Evolutionary conservation across 2,113 vertebrate species (phyloP).

Genomic region (Apistogramma diplotaenia): DNA sequence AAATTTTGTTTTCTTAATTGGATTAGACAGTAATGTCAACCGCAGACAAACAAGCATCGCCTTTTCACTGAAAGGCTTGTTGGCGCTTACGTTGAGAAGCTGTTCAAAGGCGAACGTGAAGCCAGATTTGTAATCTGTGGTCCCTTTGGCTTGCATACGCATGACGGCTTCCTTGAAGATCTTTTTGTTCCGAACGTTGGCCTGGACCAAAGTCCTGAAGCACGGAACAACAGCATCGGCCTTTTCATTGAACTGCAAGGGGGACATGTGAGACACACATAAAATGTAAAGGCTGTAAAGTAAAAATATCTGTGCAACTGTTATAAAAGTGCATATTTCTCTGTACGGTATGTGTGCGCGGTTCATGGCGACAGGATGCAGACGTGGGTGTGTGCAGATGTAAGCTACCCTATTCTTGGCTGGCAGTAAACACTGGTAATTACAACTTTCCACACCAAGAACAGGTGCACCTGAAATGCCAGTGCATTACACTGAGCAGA

Average conservation of each 20-base stretch:
- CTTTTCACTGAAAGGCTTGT: neutral
- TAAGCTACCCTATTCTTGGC: conserved; percentile 38
- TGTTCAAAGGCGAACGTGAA: conserved; percentile 97
- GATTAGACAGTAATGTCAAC: conserved; percentile 16
- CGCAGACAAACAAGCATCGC: neutral
- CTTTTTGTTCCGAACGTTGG: conserved; percentile 96
- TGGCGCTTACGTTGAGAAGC: conserved; percentile 91
- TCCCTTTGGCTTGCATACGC: conserved; percentile 95
- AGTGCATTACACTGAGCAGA: conserved; percentile 44
- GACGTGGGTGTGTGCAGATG: conserved; percentile 61
- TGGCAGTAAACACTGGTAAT: conserved; percentile 71
- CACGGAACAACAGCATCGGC: conserved; percentile 91
- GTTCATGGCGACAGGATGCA: conserved; percentile 13
- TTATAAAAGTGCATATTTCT: neutral
- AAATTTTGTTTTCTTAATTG: conserved; percentile 23
- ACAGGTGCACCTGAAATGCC: conserved; percentile 72
- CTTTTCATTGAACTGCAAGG: conserved; percentile 92
- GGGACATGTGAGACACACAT: conserved; percentile 3
- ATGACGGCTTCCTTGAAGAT: conserved; percentile 95
- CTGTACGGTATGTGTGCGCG: neutral
- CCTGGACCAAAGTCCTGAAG: conserved; percentile 96
- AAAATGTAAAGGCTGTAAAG: neutral
- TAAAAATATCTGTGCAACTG: neutral
- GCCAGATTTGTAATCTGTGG: conserved; percentile 98
- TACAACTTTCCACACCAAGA: conserved; percentile 72